Conservation (phyloP, 2,888 invertebrate species). For the Tetragonisca angustula region DNA sequence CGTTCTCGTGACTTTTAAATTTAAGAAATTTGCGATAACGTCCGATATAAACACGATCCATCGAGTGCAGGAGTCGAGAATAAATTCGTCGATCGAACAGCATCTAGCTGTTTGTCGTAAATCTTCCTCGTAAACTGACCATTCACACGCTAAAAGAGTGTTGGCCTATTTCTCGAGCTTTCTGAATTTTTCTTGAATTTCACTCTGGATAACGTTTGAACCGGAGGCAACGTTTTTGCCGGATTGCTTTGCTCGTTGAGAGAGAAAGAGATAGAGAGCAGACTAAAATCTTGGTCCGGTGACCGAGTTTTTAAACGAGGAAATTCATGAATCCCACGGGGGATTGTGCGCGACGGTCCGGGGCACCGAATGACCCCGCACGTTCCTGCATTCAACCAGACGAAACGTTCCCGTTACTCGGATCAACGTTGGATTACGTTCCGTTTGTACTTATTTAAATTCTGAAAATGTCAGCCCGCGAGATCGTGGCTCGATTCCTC, state of each 20-base stretch:
- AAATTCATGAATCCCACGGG: conserved; percentile 1
- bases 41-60: neutral
- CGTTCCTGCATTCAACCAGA: conserved; percentile 3
- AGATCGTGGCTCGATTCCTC: conserved; percentile 1
- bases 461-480: conserved; percentile 20
- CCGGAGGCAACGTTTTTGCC: neutral
- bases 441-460: conserved; percentile 24
- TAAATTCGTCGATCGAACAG: neutral
- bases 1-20: neutral
- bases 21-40: neutral
- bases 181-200: neutral
- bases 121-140: neutral
- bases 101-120: neutral
- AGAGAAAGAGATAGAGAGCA: too few relatives aligned
- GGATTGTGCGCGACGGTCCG: neutral
- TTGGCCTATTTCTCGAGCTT: neutral
- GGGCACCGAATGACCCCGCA: neutral
- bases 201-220: neutral
- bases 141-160: neutral
- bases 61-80: neutral
- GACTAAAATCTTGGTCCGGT: conserved; percentile 8
- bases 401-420: conserved; percentile 9
- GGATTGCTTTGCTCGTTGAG: neutral
- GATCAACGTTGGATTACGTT: conserved; percentile 4
- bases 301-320: conserved; percentile 4